Percentiles rank a stretch among this genome's conserved stretches.
These are phyloP conservation scores for Choloepus didactylus DNA, from an alignment of 2,797 vertebrate species.

Conservation along the genomic window DNA sequence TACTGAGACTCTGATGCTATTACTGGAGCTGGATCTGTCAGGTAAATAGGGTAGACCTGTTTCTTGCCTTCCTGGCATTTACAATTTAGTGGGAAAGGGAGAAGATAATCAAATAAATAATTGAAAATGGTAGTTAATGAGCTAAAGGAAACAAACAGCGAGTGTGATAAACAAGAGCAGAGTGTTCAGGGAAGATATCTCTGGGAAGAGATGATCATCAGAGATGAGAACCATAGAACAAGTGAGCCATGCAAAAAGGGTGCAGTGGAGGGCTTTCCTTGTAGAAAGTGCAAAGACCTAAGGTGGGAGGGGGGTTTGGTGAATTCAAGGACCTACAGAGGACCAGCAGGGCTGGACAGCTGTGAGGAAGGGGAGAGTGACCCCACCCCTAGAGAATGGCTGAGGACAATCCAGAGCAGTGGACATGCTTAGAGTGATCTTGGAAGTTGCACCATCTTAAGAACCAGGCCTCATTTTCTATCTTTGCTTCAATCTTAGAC, in stretches of 20 bases:
- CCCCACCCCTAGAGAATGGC: no score
- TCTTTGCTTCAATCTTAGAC: background rate
- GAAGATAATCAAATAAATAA: background rate
- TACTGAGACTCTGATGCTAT: background rate
- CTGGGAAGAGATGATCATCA: background rate
- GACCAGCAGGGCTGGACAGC: accelerated
- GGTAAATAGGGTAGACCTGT: background rate
- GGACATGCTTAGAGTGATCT: no score
- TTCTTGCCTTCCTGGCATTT: background rate
- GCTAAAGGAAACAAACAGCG: background rate
- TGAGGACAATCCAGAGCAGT: background rate
- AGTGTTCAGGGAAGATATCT: accelerated
- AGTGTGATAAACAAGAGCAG: background rate
- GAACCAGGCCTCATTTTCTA: background rate
- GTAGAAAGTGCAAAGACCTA: background rate
- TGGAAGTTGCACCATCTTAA: background rate
- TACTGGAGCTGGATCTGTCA: background rate
- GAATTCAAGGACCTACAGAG: background rate
- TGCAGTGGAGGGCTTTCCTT: background rate
- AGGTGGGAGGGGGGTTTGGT: background rate
- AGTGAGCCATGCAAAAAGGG: background rate
- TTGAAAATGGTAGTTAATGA: background rate
- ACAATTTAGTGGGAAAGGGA: background rate
- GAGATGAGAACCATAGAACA: background rate
- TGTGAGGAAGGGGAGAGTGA: background rate